phyloP scores from a whole-genome alignment of 2,888 invertebrate species.

The Aleiodes alternator region DNA sequence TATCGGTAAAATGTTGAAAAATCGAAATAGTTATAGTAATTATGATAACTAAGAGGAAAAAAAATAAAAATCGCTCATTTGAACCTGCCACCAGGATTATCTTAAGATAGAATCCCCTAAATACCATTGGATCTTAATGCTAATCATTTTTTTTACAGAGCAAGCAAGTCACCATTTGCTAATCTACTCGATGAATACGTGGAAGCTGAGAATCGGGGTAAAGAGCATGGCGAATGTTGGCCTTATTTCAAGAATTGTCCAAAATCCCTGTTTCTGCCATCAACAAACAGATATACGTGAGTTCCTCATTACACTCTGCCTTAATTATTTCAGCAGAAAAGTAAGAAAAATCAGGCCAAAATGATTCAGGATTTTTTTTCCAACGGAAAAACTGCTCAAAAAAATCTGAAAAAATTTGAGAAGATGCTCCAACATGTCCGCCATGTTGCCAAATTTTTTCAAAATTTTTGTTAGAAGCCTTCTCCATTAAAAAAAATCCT shows the following conservation, averaged over 20 bases:
- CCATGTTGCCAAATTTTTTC: too few species aligned
- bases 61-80: too few species aligned
- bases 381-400: too few species aligned
- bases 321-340: background rate
- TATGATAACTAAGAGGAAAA: too few species aligned
- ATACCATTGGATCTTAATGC: background rate
- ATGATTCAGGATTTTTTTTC: background rate
- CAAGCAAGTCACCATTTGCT: conserved; percentile 88
- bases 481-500: too few species aligned
- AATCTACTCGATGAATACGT: conserved; percentile 86
- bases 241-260: conserved; percentile 89
- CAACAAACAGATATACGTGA: conserved; percentile 78
- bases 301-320: conserved; percentile 49
- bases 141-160: conserved; percentile 77
- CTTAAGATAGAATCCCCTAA: too few species aligned
- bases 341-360: background rate
- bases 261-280: conserved; percentile 84
- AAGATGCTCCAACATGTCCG: too few species aligned
- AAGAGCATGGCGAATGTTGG: conserved; percentile 87
- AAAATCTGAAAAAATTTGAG: background rate
- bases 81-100: too few species aligned
- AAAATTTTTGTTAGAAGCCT: too few species aligned
- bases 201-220: conserved; percentile 86
- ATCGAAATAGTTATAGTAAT: too few species aligned
- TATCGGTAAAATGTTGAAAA: too few species aligned